Percentiles rank a stretch among this genome's conserved stretches.
Evolutionary conservation across 1,140 invertebrate genomes (phyloP).

Genomic region (Batillaria attramentaria): DNA sequence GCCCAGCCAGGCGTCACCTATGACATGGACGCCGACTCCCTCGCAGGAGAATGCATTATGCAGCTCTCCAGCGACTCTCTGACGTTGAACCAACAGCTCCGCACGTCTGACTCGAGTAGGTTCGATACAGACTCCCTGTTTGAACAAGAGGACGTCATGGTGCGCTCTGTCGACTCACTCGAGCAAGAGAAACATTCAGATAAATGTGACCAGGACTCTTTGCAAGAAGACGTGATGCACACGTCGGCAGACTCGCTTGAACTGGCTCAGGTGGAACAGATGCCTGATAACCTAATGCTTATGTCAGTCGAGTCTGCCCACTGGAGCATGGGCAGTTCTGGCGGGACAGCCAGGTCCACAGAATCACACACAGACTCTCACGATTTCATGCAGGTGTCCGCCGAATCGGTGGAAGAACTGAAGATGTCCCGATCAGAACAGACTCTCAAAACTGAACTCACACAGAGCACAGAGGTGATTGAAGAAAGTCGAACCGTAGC

Average conservation of each 20-base stretch:
- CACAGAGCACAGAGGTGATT: slow-evolving; percentile 34
- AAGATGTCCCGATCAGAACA: slow-evolving; percentile 31
- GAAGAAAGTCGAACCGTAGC: slow-evolving; percentile 18
- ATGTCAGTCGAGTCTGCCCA: slow-evolving; percentile 61
- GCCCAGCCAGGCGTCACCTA: slow-evolving; percentile 31
- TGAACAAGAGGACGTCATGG: slow-evolving; percentile 59
- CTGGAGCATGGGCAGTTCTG: slow-evolving; percentile 61
- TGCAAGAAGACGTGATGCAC: slow-evolving; percentile 58
- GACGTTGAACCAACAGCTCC: slow-evolving; percentile 46
- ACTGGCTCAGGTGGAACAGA: slow-evolving; percentile 62
- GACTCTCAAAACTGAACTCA: slow-evolving; percentile 33
- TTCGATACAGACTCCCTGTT: slow-evolving; percentile 76
- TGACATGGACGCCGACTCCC: slow-evolving; percentile 76
- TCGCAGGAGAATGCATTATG: slow-evolving; percentile 71
- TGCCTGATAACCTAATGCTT: slow-evolving; percentile 58
- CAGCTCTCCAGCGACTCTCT: slow-evolving; percentile 64
- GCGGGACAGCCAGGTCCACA: slow-evolving; percentile 54
- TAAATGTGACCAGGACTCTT: slow-evolving; percentile 29
- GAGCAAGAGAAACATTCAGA: slow-evolving; percentile 69
- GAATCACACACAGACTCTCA: slow-evolving; percentile 52
- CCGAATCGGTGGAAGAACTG: slow-evolving; percentile 59
- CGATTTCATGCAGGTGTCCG: slow-evolving; percentile 66
- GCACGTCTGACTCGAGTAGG: slow-evolving; percentile 41
- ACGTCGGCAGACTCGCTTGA: slow-evolving; percentile 79
- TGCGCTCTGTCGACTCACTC: slow-evolving; percentile 78